phyloP scores from a whole-genome alignment of 2,888 invertebrate genomes.

The Acanthacorydalis orientalis region DNA sequence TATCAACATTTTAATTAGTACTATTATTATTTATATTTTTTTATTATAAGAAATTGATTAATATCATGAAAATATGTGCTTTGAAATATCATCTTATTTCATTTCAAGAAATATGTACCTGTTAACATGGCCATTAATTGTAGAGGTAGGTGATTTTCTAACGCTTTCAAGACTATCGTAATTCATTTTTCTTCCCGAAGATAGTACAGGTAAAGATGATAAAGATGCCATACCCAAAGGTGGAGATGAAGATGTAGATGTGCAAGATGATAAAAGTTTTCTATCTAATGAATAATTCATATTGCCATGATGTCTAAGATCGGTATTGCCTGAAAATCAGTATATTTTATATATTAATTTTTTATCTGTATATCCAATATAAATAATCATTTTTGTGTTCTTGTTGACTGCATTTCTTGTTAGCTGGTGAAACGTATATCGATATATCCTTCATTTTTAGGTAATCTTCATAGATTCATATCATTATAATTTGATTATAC shows the following conservation, averaged over 20 bases:
- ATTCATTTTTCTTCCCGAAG: slow-evolving; percentile 23
- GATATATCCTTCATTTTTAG: no score
- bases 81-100: no score
- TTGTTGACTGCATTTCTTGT: no score
- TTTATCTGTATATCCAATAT: no score
- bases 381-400: no score
- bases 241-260: slow-evolving; percentile 34
- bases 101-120: background rate
- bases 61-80: no score
- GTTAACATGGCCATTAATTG: slow-evolving; percentile 16
- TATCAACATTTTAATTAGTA: no score
- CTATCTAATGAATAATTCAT: slow-evolving; percentile 36
- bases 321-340: slow-evolving; percentile 34
- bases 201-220: slow-evolving; percentile 32
- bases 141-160: slow-evolving; percentile 27
- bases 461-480: no score
- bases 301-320: slow-evolving; percentile 25
- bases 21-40: no score
- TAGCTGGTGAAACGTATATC: no score
- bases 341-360: no score
- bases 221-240: slow-evolving; percentile 38
- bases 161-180: slow-evolving; percentile 32
- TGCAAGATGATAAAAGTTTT: slow-evolving; percentile 29
- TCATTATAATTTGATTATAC: no score
- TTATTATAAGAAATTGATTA: background rate